Evolutionary conservation across 2,797 vertebrate species (phyloP).

Genomic region (Psittacula derbiana): DNA sequence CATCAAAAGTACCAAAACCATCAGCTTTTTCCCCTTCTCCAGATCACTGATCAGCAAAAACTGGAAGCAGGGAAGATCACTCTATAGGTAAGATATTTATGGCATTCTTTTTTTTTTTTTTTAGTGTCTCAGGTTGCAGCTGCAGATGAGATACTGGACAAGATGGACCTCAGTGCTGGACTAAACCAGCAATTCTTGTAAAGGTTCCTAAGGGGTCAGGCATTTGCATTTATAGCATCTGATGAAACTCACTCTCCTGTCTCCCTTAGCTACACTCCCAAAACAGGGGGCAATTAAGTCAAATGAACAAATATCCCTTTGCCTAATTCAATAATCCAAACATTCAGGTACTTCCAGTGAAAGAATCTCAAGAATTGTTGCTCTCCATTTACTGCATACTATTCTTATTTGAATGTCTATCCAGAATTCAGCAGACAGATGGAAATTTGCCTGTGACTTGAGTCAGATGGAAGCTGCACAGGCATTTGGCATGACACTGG

Average conservation of each 20-base stretch:
- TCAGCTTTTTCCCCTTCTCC: neutral
- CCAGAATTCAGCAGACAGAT: neutral
- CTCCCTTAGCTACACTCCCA: neutral
- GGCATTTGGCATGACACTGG: neutral
- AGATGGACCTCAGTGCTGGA: neutral
- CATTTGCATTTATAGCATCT: neutral
- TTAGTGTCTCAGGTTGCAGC: neutral
- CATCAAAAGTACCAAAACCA: neutral
- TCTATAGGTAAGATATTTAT: neutral
- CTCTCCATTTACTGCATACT: neutral
- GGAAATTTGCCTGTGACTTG: neutral
- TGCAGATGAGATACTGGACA: neutral
- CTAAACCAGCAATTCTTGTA: neutral
- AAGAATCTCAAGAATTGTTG: neutral
- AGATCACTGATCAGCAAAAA: neutral
- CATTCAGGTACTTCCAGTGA: neutral
- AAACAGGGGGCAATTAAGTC: accelerated
- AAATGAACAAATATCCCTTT: neutral
- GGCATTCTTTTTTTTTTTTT: neutral
- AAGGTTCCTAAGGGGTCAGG: neutral
- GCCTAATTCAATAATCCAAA: neutral
- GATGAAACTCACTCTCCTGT: neutral
- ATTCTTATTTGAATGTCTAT: neutral
- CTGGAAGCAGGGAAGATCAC: neutral
- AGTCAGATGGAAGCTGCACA: neutral